Evolutionary conservation across 2,888 invertebrate genomes (phyloP), one percentile per base, ranked within the genome.

Genomic region (Micoletzkya japonica): DNA sequence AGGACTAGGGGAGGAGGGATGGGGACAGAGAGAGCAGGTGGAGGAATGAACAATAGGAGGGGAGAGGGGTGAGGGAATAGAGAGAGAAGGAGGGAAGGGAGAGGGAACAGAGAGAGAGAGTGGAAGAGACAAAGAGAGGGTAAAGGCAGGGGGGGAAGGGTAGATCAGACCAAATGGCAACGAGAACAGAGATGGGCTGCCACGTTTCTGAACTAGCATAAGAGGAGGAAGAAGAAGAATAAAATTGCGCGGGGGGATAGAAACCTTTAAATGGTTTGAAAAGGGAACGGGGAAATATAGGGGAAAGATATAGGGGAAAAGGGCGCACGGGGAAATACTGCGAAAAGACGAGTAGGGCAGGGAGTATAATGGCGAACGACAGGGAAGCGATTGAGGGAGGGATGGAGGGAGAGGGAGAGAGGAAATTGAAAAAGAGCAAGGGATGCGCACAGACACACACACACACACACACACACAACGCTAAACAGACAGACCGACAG

Each of bases 51-150:
- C 17, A 28, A 24, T 17, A 54, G 44, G 44, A 54, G 30, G 54
- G 30, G 56, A 56, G 28, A 7, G 30, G 54, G 30, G 56, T 30
- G 28, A 7, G 30, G 56, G 56, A 26, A 52, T 52, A 44, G 3
- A n/a, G 4, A 28, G 56, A 56, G 24, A 30, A 24, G 52, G n/a
- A 52, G 32, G 28, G 34, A 32, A 34, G 36, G 34, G 37, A 36
- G 52, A 32, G 26, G 50, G 52, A 39, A 52, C 52, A 64, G 64
- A 30, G 32, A 63, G 63, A 63, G 49, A 52, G 64, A 52, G 64
- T 30, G 52, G 36, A 37, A 64, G 34, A 28, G 44, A n/a, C 26
- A 24, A 36, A 36, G 30, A n/a, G 52, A 26, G 36, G 24, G 50
- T 30, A 24, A 32, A 50, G 52, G 36, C 32, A 50, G 34, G 14